A percentile compares a stretch with the other conserved stretches of the same genome.
Evolutionary conservation across 2,113 vertebrate genomes (phyloP).

Genomic region (Carassius gibelio): DNA sequence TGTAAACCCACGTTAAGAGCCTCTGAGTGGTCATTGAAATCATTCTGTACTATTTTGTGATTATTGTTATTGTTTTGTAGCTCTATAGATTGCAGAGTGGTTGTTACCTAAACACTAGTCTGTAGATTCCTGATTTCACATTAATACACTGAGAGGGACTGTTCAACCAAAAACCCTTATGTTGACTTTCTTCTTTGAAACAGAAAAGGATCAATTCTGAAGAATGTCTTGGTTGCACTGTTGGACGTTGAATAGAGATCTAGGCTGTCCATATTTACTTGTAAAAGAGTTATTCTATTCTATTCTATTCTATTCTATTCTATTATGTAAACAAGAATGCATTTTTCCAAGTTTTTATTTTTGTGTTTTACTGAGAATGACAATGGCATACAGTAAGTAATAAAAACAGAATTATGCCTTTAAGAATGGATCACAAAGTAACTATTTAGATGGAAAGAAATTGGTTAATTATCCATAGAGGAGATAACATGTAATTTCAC

Average conservation of each 20-base stretch:
- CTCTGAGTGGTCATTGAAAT: conserved; percentile 17
- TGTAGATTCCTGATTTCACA: conserved; percentile 15
- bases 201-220: background rate
- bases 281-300: background rate
- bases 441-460: conserved; percentile 3
- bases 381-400: background rate
- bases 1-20: conserved; percentile 20
- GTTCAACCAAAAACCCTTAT: background rate
- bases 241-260: background rate
- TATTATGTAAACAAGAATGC: too few relatives aligned
- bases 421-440: background rate
- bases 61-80: conserved; percentile 40
- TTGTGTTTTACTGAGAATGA: background rate
- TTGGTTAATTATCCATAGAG: background rate
- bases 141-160: background rate
- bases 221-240: background rate
- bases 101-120: background rate
- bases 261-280: background rate
- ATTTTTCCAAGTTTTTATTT: background rate
- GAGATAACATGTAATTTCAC: conserved; percentile 20
- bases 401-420: background rate
- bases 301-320: background rate
- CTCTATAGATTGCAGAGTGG: conserved; percentile 27
- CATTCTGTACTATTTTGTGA: conserved; percentile 28
- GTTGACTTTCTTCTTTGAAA: background rate